A percentile compares a stretch with the other conserved stretches of the same genome.
Evolutionary conservation across 2,113 vertebrate genomes (phyloP).

Genomic region (Vidua macroura): DNA sequence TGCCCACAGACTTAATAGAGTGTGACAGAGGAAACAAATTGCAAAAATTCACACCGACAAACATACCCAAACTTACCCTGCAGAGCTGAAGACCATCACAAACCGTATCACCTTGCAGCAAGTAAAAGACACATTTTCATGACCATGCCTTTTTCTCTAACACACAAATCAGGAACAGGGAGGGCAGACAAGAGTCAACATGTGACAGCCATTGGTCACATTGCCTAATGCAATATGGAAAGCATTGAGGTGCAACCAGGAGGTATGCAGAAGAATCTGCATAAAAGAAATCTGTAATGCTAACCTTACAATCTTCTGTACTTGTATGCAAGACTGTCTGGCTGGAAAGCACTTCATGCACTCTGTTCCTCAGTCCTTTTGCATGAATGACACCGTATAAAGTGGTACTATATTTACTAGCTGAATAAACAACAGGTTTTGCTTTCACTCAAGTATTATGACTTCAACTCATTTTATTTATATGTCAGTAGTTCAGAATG

Average conservation of each 20-base stretch:
- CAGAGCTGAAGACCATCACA: slow-evolving; percentile 55
- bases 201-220: slow-evolving; percentile 14
- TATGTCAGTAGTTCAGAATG: slow-evolving; percentile 51
- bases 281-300: background rate
- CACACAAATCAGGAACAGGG: background rate
- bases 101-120: slow-evolving; percentile 46
- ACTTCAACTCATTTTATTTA: slow-evolving; percentile 61
- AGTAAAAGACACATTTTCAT: background rate
- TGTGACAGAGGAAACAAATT: slow-evolving; percentile 56
- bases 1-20: slow-evolving; percentile 54
- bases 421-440: slow-evolving; percentile 63
- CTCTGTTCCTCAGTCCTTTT: background rate
- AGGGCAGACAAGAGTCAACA: background rate
- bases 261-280: slow-evolving; percentile 7
- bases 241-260: background rate
- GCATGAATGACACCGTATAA: slow-evolving; percentile 45
- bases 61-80: slow-evolving; percentile 6
- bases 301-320: background rate
- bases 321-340: background rate
- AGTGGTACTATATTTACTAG: slow-evolving; percentile 39
- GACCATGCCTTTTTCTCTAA: slow-evolving; percentile 23
- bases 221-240: background rate
- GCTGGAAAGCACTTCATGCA: background rate
- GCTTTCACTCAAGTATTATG: slow-evolving; percentile 50
- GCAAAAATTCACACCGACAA: slow-evolving; percentile 60